Base-by-base conservation (phyloP, 2,113 vertebrate genomes). In the Stegastes partitus region DNA sequence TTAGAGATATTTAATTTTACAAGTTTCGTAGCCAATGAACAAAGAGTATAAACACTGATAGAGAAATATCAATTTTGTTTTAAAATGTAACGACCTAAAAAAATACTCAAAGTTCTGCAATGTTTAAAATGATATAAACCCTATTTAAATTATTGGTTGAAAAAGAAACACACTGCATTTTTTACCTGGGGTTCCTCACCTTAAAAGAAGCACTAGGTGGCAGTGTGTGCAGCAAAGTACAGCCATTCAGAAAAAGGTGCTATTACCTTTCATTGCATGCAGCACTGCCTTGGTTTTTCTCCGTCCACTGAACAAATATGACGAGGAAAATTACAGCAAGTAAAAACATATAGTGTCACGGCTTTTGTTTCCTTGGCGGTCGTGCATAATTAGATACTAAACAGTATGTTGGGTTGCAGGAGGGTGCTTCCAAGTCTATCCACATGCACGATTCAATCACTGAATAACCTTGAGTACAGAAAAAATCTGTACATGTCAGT, bases 141-240 rank as follows among this genome's bases (percentile, higher is more conserved):
- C 4, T 31, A 3, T 47, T 10, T 11, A 18, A 22, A 23, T 53
- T 4, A 7, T 28, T 50, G 23, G 7, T 31, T 61, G 15, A 31
- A 63, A 51, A 69, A 23, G 15, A 61, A 78, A 49, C 19, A 14
- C 12, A 54, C 18, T 37, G 22, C 6, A 31, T 62, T 4, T 53
- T n/a, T 19, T 49, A 49, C 22, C 18, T 42, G 37, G 23, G 2
- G 16, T 65, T 47, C 8, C 26, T 55, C 16, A 19, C 42, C 11
- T 77, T 7, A 11, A 54, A 55, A 39, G 0, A n/a, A 28, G 18
- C 92, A 91, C 81, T 72, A 86, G 91, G 72, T 85, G 92, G 90
- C 91, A 91, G 81, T 78, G 62, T 84, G 31, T 67, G 76, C 68
- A 89, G 68, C 53, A 54, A n/a, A 82, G 65, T 64, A 14, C 37